Evolutionary conservation across 2,797 vertebrate genomes (phyloP).

Genomic region (Sylvilagus floridanus): DNA sequence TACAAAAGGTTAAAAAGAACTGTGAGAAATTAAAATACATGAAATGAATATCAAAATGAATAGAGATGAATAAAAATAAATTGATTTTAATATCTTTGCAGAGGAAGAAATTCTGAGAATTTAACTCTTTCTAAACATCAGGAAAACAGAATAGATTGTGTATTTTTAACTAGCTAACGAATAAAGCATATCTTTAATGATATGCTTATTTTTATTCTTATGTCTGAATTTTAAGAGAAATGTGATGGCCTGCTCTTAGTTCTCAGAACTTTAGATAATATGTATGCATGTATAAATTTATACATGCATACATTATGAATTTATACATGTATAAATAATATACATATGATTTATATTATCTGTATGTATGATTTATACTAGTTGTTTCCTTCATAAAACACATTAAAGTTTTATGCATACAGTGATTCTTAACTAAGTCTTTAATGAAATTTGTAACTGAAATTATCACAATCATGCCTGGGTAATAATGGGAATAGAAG

Average conservation of each 20-base stretch:
- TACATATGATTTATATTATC: too few relatives aligned
- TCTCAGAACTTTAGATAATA: neutral
- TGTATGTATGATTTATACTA: neutral
- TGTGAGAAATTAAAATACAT: neutral
- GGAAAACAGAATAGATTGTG: neutral
- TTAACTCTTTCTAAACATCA: neutral
- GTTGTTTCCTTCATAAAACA: neutral
- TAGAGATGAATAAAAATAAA: neutral
- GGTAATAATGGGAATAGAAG: neutral
- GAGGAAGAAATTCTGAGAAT: neutral
- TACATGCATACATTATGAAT: too few relatives aligned
- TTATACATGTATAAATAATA: too few relatives aligned
- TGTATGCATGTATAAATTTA: neutral
- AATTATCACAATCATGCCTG: neutral
- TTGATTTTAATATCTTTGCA: neutral
- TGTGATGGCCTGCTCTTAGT: neutral
- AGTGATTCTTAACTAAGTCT: neutral
- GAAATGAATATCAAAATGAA: neutral
- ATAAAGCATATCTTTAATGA: neutral
- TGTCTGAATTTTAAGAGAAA: neutral
- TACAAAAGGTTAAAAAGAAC: neutral
- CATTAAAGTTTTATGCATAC: neutral
- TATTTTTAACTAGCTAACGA: neutral
- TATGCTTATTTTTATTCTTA: neutral
- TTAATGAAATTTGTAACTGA: neutral